Evolutionary conservation across 2,888 invertebrate genomes (phyloP).

Genomic region (Atrina japonica): DNA sequence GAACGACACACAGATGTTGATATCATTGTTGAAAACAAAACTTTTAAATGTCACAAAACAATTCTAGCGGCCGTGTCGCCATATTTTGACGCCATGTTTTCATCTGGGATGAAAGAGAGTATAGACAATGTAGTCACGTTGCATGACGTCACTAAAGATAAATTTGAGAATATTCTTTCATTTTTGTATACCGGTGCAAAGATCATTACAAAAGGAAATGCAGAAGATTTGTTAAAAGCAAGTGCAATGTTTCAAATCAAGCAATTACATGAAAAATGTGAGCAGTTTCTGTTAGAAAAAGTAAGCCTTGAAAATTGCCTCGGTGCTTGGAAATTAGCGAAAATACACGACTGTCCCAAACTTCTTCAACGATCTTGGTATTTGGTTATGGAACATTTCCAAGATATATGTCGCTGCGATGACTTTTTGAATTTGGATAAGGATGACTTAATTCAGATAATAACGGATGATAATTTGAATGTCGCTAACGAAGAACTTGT

Average conservation of each 20-base stretch:
- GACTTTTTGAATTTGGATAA: slow-evolving; percentile 84
- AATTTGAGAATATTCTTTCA: slow-evolving; percentile 89
- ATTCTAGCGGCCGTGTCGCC: slow-evolving; percentile 68
- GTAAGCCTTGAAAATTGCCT: slow-evolving; percentile 91
- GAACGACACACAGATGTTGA: slow-evolving; percentile 65
- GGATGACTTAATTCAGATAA: slow-evolving; percentile 89
- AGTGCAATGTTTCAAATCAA: slow-evolving; percentile 93
- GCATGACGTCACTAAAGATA: slow-evolving; percentile 84
- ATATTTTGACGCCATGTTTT: slow-evolving; percentile 71
- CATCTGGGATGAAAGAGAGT: slow-evolving; percentile 65
- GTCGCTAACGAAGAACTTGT: slow-evolving; percentile 92
- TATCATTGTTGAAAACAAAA: slow-evolving; percentile 57
- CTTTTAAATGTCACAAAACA: slow-evolving; percentile 67
- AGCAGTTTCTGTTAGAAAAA: slow-evolving; percentile 87
- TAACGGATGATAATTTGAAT: slow-evolving; percentile 90
- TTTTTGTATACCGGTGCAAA: slow-evolving; percentile 92
- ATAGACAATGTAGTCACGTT: slow-evolving; percentile 58
- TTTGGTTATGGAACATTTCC: slow-evolving; percentile 84
- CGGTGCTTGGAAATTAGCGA: slow-evolving; percentile 91
- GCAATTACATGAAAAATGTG: slow-evolving; percentile 90
- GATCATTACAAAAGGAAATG: slow-evolving; percentile 88
- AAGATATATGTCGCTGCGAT: slow-evolving; percentile 61
- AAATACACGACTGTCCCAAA: slow-evolving; percentile 86
- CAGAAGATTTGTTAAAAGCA: slow-evolving; percentile 86
- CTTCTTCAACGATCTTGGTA: slow-evolving; percentile 86